Evolutionary conservation across 1,140 invertebrate genomes (phyloP).

Genomic region (Drosophila ficusphila): DNA sequence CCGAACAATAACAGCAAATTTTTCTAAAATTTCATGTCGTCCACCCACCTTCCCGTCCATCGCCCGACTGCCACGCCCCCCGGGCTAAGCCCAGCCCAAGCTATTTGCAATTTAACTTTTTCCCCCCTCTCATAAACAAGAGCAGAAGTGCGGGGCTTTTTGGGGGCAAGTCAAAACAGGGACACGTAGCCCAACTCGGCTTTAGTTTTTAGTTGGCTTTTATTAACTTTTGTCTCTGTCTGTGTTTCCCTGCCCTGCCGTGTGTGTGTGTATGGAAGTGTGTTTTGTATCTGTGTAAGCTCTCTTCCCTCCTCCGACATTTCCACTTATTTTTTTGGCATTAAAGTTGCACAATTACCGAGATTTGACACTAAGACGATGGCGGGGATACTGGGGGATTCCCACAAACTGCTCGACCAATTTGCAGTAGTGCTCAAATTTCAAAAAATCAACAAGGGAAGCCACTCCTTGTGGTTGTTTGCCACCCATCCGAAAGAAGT

Average conservation of each 20-base stretch:
- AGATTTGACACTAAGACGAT: slow-evolving; percentile 70
- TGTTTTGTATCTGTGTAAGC: slow-evolving; percentile 11
- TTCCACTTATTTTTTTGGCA: slow-evolving; percentile 72
- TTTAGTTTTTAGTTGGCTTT: slow-evolving; percentile 81
- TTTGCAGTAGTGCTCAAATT: slow-evolving; percentile 67
- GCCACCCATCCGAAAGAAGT: not conserved
- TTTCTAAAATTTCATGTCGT: slow-evolving; percentile 77
- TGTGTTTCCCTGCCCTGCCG: not conserved
- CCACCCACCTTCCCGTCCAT: slow-evolving; percentile 5
- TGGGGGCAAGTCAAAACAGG: slow-evolving; percentile 55
- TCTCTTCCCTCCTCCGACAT: slow-evolving; percentile 30
- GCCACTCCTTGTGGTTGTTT: not conserved
- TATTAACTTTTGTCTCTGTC: slow-evolving; percentile 74
- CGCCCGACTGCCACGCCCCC: not conserved
- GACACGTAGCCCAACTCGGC: slow-evolving; percentile 66
- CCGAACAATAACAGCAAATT: slow-evolving; percentile 77
- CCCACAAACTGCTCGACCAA: slow-evolving; percentile 45
- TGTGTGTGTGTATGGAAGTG: slow-evolving; percentile 10
- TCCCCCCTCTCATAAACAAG: slow-evolving; percentile 21
- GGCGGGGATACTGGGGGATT: slow-evolving; percentile 4
- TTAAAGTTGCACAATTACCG: slow-evolving; percentile 77
- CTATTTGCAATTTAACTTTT: slow-evolving; percentile 81
- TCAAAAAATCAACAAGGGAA: slow-evolving; percentile 22
- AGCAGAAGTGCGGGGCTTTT: too few species aligned
- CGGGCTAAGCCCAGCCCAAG: slow-evolving; percentile 55